Evolutionary conservation across 2,888 invertebrate genomes (phyloP).

Genomic region (Sclerodermus sp.): DNA sequence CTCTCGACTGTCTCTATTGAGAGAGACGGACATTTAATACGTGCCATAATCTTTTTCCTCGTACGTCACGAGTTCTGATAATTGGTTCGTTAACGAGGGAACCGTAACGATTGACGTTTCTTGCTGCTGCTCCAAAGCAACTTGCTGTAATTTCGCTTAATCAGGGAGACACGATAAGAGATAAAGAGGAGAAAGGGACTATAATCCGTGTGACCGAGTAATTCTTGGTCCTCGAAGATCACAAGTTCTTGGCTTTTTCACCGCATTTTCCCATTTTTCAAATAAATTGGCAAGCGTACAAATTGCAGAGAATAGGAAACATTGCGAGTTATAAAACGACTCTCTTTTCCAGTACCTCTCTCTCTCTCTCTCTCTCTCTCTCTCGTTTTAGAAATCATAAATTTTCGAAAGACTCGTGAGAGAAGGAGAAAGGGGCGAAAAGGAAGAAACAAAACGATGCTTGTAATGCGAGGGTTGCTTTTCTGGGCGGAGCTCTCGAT

Average conservation of each 20-base stretch:
- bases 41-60: no score
- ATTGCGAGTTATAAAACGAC: no score
- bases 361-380: no score
- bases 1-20: no score
- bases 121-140: neutral
- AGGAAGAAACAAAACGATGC: neutral
- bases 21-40: no score
- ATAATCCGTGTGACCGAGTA: conserved; percentile 25
- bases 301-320: neutral
- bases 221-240: conserved; percentile 11
- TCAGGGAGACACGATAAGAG: conserved; percentile 13
- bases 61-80: no score
- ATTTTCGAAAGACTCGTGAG: conserved; percentile 20
- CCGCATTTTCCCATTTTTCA: conserved; percentile 27
- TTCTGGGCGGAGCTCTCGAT: conserved; percentile 35
- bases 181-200: neutral
- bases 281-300: conserved; percentile 17
- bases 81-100: neutral
- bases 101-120: conserved; percentile 5
- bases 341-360: no score
- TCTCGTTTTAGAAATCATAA: no score
- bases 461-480: conserved; percentile 29
- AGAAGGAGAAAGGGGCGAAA: neutral
- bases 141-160: conserved; percentile 28
- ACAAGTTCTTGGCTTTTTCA: no score